A percentile compares a stretch with the other conserved stretches of the same genome.
phyloP scores from a whole-genome alignment of 2,113 vertebrate species.

The Vicugna pacos region DNA sequence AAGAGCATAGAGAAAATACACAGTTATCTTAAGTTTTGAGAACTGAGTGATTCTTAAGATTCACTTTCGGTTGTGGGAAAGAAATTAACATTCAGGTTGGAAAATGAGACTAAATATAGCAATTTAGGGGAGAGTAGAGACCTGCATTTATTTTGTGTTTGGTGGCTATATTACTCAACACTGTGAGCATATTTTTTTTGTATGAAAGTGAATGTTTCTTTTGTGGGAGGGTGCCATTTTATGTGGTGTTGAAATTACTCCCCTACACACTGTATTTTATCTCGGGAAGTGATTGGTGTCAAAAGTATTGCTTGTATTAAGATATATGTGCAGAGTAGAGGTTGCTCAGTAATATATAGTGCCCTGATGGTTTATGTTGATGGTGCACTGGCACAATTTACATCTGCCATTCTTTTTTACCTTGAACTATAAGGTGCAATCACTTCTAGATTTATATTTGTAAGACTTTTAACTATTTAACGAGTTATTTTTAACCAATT shows the following conservation, averaged over 20 bases:
- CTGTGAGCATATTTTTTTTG: conserved; percentile 52
- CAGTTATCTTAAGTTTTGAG: not conserved
- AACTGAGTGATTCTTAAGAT: conserved; percentile 27
- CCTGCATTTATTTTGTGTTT: conserved; percentile 68
- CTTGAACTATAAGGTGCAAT: conserved; percentile 81
- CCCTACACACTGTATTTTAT: conserved; percentile 82
- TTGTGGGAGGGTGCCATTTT: conserved; percentile 19
- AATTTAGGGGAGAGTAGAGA: conserved; percentile 50
- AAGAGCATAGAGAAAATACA: not conserved
- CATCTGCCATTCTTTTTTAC: conserved; percentile 81
- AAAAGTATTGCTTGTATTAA: conserved; percentile 75
- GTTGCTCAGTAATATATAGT: conserved; percentile 68
- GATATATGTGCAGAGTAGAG: conserved; percentile 80
- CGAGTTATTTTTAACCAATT: conserved; percentile 77
- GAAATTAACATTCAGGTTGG: conserved; percentile 56
- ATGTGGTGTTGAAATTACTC: conserved; percentile 60
- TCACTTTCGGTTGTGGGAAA: conserved; percentile 29
- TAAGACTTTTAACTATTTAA: conserved; percentile 81
- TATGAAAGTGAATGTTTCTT: conserved; percentile 67
- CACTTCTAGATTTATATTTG: conserved; percentile 81
- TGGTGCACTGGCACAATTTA: conserved; percentile 75
- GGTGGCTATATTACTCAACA: conserved; percentile 8
- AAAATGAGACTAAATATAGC: conserved; percentile 56
- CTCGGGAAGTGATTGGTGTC: conserved; percentile 79
- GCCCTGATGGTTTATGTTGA: conserved; percentile 82